These are phyloP conservation scores for Rhinopomastus cyanomelas DNA, from an alignment of 2,113 vertebrate genomes.

Conservation along the genomic window DNA sequence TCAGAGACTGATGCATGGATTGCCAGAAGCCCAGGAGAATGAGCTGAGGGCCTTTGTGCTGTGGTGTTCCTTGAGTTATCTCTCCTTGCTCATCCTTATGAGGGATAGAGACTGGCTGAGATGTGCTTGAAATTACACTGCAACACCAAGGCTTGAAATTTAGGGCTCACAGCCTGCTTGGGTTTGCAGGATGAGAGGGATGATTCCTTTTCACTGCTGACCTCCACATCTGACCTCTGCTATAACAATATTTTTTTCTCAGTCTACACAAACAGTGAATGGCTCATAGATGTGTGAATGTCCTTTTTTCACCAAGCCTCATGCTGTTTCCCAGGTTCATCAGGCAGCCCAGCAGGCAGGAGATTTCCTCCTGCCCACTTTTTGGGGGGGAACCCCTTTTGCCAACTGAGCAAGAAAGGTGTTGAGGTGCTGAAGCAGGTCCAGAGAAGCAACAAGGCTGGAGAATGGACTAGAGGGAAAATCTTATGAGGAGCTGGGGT, in stretches of 20 bases:
- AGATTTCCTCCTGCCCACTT: not conserved
- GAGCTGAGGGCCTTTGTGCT: not conserved
- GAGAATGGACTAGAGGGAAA: too few relatives aligned
- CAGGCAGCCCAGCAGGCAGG: not conserved
- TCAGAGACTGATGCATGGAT: conserved; percentile 22
- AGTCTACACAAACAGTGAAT: not conserved
- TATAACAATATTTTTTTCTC: not conserved
- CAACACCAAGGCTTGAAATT: conserved; percentile 4
- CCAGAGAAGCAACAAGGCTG: too few relatives aligned
- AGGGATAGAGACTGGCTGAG: not conserved
- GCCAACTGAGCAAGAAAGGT: not conserved
- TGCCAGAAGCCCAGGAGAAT: not conserved
- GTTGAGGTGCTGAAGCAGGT: too few relatives aligned
- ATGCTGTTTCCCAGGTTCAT: not conserved
- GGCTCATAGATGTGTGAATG: not conserved
- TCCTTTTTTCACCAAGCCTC: not conserved
- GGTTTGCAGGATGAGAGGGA: not conserved
- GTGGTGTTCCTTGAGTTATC: not conserved
- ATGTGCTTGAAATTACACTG: not conserved
- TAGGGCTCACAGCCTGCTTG: not conserved
- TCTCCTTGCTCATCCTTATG: not conserved
- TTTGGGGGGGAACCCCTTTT: not conserved
- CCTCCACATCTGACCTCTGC: not conserved
- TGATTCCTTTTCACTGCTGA: not conserved
- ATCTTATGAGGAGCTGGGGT: too few relatives aligned